Percentiles rank a stretch among this genome's conserved stretches.
Evolutionary conservation across 2,113 vertebrate genomes (phyloP).

Genomic region (Hyaena hyaena): DNA sequence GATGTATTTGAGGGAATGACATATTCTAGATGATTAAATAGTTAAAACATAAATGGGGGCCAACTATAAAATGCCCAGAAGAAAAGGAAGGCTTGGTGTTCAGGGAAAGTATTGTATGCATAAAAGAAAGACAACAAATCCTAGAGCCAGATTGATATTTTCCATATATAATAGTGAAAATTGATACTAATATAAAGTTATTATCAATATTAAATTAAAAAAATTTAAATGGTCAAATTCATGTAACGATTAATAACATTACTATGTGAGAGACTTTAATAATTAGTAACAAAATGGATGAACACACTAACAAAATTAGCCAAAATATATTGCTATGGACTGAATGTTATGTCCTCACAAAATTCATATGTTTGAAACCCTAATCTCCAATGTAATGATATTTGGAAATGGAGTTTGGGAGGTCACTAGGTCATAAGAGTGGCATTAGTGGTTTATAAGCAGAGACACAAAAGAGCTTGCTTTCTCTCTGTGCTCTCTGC

Average conservation of each 20-base stretch:
- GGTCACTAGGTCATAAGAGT: background rate
- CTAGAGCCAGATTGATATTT: background rate
- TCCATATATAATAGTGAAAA: background rate
- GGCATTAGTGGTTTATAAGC: background rate
- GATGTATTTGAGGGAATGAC: background rate
- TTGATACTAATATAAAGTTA: background rate
- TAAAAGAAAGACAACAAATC: constrained; percentile 1
- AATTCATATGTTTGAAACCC: background rate
- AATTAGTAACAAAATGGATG: constrained; percentile 18
- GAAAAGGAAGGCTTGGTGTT: background rate
- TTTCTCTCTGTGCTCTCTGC: background rate
- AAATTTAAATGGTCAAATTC: background rate
- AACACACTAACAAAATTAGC: background rate
- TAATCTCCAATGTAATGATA: background rate
- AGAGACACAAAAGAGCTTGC: background rate
- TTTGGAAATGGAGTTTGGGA: background rate
- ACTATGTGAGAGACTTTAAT: background rate
- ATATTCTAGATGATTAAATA: background rate
- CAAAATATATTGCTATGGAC: background rate
- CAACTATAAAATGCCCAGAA: background rate
- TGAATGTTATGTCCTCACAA: background rate
- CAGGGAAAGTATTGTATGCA: background rate
- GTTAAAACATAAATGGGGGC: background rate
- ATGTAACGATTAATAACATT: background rate
- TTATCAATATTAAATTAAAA: background rate